phyloP scores from a whole-genome alignment of 1,140 invertebrate species.

The Nephotettix cincticeps region DNA sequence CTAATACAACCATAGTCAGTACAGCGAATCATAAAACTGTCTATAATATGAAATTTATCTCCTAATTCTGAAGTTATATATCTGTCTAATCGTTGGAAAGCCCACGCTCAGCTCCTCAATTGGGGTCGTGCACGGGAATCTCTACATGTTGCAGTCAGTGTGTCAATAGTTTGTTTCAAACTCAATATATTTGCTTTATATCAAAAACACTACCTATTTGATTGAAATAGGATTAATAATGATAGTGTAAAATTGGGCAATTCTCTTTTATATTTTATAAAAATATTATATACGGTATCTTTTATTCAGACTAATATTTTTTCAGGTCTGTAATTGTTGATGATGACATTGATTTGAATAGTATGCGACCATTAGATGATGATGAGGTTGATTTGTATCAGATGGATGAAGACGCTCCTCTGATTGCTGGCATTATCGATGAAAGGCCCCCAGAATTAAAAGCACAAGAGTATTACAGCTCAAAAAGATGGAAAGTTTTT shows the following conservation, averaged over 20 bases:
- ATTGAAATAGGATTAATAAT: background rate
- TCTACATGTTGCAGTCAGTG: too few relatives aligned
- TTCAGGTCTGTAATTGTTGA: constrained; percentile 85
- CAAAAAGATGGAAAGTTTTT: constrained; percentile 72
- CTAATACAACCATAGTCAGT: too few relatives aligned
- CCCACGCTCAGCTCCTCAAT: too few relatives aligned
- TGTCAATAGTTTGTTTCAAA: background rate
- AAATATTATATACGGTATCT: background rate
- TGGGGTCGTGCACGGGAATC: too few relatives aligned
- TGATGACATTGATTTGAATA: constrained; percentile 74
- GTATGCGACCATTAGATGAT: constrained; percentile 59
- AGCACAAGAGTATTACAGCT: constrained; percentile 60
- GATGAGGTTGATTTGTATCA: constrained; percentile 68
- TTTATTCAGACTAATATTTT: constrained; percentile 38
- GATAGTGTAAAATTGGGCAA: background rate
- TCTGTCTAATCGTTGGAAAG: too few relatives aligned
- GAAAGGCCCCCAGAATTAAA: constrained; percentile 72
- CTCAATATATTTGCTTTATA: constrained; percentile 34
- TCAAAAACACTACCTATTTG: background rate
- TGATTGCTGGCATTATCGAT: constrained; percentile 87
- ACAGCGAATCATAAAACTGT: too few relatives aligned
- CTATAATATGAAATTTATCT: too few relatives aligned
- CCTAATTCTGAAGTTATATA: too few relatives aligned
- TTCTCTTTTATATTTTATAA: background rate
- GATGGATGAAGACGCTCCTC: constrained; percentile 80